phyloP scores from a whole-genome alignment of 1,140 invertebrate species.

The Papilio helenus region DNA sequence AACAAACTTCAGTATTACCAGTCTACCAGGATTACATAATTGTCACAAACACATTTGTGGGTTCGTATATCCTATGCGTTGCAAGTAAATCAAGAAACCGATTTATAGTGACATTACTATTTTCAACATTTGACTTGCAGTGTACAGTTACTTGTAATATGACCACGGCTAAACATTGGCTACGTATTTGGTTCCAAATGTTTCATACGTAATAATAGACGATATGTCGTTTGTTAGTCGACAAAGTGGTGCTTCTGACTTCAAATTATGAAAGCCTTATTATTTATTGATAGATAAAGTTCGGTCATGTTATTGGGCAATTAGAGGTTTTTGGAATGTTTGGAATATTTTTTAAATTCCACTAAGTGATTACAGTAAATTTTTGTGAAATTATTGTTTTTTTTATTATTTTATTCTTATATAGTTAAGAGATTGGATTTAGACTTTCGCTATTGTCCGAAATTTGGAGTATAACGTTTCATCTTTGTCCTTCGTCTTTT shows the following conservation, averaged over 20 bases:
- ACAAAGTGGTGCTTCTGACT: slow-evolving; percentile 2
- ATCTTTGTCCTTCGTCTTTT: too few species aligned
- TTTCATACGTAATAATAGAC: background rate
- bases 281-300: background rate
- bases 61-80: background rate
- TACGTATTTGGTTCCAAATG: background rate
- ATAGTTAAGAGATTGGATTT: too few species aligned
- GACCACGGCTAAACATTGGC: background rate
- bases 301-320: background rate
- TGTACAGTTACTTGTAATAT: slow-evolving; percentile 3
- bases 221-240: background rate
- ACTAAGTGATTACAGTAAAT: too few species aligned
- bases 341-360: background rate
- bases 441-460: too few species aligned
- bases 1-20: background rate
- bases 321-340: background rate
- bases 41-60: background rate
- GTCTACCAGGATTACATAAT: background rate
- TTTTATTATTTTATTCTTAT: too few species aligned
- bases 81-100: background rate
- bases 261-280: slow-evolving; percentile 16
- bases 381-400: too few species aligned
- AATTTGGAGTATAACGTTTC: too few species aligned
- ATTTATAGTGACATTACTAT: slow-evolving; percentile 3
- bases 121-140: background rate